Conservation (phyloP, 1,140 invertebrate species). For the Trichogramma pretiosum region DNA sequence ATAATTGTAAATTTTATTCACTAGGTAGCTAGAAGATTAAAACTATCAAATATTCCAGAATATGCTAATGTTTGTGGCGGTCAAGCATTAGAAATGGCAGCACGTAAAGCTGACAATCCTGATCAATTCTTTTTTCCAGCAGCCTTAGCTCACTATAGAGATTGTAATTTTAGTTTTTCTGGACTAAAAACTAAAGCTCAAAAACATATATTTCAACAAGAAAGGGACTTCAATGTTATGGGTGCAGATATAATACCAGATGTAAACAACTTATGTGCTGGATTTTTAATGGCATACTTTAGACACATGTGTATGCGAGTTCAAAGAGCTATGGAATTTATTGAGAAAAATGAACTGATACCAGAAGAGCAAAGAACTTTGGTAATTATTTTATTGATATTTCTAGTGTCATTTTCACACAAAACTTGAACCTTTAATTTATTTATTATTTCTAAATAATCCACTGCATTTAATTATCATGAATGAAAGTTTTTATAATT, state of each 20-base stretch:
- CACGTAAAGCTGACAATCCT: conserved; percentile 58
- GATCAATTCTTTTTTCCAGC: conserved; percentile 58
- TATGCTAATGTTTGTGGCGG: conserved; percentile 72
- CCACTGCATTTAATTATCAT: background rate
- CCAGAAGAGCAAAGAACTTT: conserved; percentile 49
- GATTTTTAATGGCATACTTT: conserved; percentile 65
- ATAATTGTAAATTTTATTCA: conserved; percentile 21
- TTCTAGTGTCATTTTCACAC: too few relatives aligned
- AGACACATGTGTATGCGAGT: conserved; percentile 73
- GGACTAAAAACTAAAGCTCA: conserved; percentile 57
- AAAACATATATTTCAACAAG: conserved; percentile 49
- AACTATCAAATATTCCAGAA: conserved; percentile 69
- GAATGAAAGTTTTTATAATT: background rate
- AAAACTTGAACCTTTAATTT: too few relatives aligned
- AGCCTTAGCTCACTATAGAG: conserved; percentile 50
- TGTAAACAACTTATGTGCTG: conserved; percentile 78
- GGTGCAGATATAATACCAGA: conserved; percentile 67
- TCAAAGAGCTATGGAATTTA: conserved; percentile 73
- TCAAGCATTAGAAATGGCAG: conserved; percentile 72
- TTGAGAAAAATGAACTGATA: conserved; percentile 54
- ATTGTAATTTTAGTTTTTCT: conserved; percentile 82
- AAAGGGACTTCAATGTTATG: conserved; percentile 50
- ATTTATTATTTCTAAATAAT: background rate
- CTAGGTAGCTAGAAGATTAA: conserved; percentile 73
- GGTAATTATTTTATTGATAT: conserved; percentile 38